Percentiles rank a stretch among this genome's conserved stretches.
These are phyloP conservation scores for Amphiura filiformis DNA, from an alignment of 35 echinoderm and acorn worm genomes.

Conservation along the genomic window DNA sequence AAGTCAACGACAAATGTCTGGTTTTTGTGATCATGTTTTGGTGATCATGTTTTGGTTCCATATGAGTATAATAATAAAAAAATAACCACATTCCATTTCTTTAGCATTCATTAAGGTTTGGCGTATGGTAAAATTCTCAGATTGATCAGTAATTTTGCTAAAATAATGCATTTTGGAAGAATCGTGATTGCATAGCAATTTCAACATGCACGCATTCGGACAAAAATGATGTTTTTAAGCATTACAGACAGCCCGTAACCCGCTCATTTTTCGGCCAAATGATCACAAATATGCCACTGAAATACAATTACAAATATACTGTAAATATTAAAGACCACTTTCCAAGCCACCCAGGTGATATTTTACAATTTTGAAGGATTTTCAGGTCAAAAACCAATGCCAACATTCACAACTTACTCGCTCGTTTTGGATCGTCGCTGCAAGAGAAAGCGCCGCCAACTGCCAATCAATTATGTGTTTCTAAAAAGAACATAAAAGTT, in stretches of 20 bases:
- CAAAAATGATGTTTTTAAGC: neutral
- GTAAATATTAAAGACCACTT: neutral
- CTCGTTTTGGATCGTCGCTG: neutral
- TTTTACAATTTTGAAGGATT: neutral
- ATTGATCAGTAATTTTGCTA: too few relatives aligned
- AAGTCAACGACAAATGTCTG: too few relatives aligned
- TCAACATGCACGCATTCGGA: too few relatives aligned
- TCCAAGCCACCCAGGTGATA: neutral
- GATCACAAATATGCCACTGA: neutral
- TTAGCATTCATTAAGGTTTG: too few relatives aligned
- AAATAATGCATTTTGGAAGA: too few relatives aligned
- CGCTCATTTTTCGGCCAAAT: neutral
- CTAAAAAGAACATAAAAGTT: too few relatives aligned
- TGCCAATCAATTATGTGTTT: slow-evolving; percentile 5
- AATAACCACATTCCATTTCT: too few relatives aligned
- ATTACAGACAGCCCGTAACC: slow-evolving; percentile 5
- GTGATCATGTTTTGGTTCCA: too few relatives aligned
- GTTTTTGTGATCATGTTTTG: too few relatives aligned
- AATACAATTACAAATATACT: neutral
- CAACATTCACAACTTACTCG: neutral
- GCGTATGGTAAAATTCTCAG: too few relatives aligned
- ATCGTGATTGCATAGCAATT: too few relatives aligned
- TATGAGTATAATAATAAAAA: too few relatives aligned
- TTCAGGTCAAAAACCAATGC: neutral
- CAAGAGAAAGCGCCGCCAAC: slow-evolving; percentile 1